Evolutionary conservation across 2,888 invertebrate species (phyloP), one percentile per base, ranked within the genome.

Genomic region (Drosophila anomelani): DNA sequence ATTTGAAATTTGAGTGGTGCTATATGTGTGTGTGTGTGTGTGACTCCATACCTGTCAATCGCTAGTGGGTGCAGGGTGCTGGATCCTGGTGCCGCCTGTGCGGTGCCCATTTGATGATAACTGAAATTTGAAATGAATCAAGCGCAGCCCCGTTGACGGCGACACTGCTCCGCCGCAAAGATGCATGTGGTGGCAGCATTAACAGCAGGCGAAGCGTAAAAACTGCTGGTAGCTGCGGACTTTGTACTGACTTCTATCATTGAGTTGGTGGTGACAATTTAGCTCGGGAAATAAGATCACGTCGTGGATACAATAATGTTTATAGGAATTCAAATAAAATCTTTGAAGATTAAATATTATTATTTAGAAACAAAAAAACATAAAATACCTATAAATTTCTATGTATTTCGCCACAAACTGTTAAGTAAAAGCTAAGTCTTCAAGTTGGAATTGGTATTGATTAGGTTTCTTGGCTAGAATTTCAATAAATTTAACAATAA

Each of bases 141-240:
- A 64, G 59, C 51, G 57, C 80, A 64, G 58, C 66, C 58, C 47
- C 55, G 59, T 44, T 47, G 43, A 34, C 55, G 66, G 38, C 36
- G 61, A 54, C 47, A 69, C 72, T 54, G 62, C 85, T 77, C 56
- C 77, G 62, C 81, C 87, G 56, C 87, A 84, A 71, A 68, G 53
- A 64, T 77, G 58, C 49, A 71, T 71, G 74, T 55, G 79, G 79
- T 75, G 56, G 61, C 46, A 36, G 75, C 67, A 71, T 70, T 36
- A 60, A 62, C 62, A 57, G 68, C 73, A 76, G 73, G 49, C 68
- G 67, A 64, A 68, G 72, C 73, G 76, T 55, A 76, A 73, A 79
- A 81, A 76, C 59, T 58, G 72, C 56, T 43, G 53, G 67, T 54
- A 54, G 20, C 41, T 51, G 43, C 23, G 60, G 32, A 23, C 59